A percentile compares a stretch with the other conserved stretches of the same genome.
Conservation (phyloP, 2,113 vertebrate species). For the Odontophorus gujanensis region DNA sequence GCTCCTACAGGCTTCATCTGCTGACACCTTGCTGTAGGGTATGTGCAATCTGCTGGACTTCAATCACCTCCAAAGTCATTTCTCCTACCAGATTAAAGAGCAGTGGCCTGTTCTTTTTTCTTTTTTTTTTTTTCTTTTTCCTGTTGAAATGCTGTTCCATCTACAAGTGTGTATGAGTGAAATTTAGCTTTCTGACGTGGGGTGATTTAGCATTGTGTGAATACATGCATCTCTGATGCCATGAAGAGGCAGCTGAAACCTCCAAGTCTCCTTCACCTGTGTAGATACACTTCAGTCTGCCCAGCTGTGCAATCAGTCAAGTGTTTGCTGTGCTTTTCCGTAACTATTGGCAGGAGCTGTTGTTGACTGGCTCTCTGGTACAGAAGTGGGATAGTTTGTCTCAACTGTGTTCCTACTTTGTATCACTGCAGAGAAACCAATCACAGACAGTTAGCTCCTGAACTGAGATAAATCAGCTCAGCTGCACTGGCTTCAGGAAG, state of each 20-base stretch:
- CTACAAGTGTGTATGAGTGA: background rate
- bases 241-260: background rate
- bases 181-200: background rate
- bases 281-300: background rate
- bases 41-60: background rate
- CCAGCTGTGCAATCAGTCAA: background rate
- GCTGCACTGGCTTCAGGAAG: background rate
- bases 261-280: background rate
- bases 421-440: background rate
- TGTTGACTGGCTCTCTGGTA: background rate
- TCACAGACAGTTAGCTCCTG: background rate
- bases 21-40: background rate
- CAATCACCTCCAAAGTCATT: background rate
- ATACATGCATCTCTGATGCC: accelerated
- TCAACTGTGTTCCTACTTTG: background rate
- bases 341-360: background rate
- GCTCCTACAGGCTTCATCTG: background rate
- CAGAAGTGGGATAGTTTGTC: background rate
- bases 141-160: background rate
- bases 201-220: background rate
- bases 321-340: background rate
- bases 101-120: background rate
- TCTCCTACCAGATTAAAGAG: background rate
- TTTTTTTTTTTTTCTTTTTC: background rate
- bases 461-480: background rate